Conservation (phyloP, 2,113 vertebrate genomes). For the Forbesichthys agassizii region DNA sequence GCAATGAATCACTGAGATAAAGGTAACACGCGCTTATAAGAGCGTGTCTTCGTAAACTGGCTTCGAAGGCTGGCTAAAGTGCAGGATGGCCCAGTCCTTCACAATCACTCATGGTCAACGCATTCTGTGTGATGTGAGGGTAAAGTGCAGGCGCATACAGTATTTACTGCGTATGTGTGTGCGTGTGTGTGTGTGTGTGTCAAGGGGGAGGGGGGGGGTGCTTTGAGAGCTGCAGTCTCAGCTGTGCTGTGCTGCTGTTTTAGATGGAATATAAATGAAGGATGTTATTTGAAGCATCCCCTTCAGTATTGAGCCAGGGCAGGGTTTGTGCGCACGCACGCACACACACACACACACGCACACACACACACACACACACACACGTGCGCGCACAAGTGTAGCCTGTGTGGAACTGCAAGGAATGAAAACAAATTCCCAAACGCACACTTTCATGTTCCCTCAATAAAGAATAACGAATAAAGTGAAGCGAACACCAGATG, state of each 20-base stretch:
- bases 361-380: not conserved
- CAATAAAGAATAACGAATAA: too few species aligned
- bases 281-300: slow-evolving; percentile 40
- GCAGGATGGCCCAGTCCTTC: slow-evolving; percentile 9
- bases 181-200: not conserved
- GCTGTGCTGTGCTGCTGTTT: slow-evolving; percentile 62
- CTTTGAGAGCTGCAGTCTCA: slow-evolving; percentile 35
- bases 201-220: not conserved
- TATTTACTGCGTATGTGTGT: not conserved
- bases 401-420: not conserved
- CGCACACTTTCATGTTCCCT: too few species aligned
- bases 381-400: not conserved
- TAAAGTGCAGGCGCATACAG: not conserved
- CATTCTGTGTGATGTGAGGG: not conserved
- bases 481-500: not conserved
- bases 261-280: slow-evolving; percentile 55
- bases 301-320: slow-evolving; percentile 58
- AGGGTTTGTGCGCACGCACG: slow-evolving; percentile 45
- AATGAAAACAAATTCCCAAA: too few species aligned
- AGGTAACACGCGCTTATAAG: not conserved
- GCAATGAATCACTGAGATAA: too few species aligned
- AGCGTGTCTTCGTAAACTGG: too few species aligned
- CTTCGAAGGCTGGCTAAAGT: not conserved
- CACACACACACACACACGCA: slow-evolving; percentile 4
- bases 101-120: not conserved